Conservation (phyloP, 37 sponge, comb jelly and placozoan species). For the Halisarca cf. caerulea region DNA sequence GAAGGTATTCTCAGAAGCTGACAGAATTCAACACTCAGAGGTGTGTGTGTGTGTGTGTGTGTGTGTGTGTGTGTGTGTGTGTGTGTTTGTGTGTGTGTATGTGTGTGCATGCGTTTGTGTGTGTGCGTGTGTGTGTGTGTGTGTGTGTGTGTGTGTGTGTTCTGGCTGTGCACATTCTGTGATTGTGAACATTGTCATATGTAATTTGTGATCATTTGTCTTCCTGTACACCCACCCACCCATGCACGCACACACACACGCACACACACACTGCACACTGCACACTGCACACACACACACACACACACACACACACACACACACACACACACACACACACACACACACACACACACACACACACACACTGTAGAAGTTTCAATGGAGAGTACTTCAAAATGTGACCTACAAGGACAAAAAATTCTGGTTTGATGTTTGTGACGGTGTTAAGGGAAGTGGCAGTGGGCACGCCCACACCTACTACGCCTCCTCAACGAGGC, state of each 20-base stretch:
- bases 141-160: too few relatives aligned
- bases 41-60: conserved; percentile 27
- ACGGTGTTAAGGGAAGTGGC: neutral
- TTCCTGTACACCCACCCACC: too few relatives aligned
- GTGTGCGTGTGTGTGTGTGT: conserved; percentile 9
- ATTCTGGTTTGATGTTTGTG: conserved; percentile 76
- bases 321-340: too few relatives aligned
- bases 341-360: neutral
- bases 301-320: too few relatives aligned
- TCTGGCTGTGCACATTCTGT: too few relatives aligned
- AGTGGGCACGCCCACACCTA: conserved; percentile 28
- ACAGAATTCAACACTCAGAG: conserved; percentile 1
- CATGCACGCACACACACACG: too few relatives aligned
- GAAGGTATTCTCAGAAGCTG: neutral
- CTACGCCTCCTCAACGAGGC: conserved; percentile 48
- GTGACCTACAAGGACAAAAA: conserved; percentile 77
- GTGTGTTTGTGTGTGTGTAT: neutral
- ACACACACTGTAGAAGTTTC: conserved; percentile 55
- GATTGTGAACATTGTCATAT: too few relatives aligned
- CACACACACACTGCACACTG: neutral
- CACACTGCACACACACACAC: neutral
- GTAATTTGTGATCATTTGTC: too few relatives aligned
- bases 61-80: conserved; percentile 33
- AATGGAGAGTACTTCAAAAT: conserved; percentile 80
- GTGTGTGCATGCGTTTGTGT: conserved; percentile 37